Conservation (phyloP, 2,888 invertebrate genomes). For the Drosophila ustulata region DNA sequence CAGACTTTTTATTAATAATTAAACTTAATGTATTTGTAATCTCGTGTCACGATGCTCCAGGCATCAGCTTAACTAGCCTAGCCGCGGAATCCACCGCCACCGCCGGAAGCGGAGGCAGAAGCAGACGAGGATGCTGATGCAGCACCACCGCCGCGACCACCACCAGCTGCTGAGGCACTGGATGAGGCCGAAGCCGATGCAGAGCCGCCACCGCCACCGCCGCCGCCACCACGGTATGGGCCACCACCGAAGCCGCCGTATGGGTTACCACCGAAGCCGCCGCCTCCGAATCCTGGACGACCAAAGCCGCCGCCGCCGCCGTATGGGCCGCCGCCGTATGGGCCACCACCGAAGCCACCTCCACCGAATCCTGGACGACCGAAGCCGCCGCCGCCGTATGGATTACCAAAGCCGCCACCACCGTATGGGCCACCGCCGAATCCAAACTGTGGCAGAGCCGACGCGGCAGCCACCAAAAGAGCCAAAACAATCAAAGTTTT, state of each 20-base stretch:
- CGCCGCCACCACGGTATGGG: conserved; percentile 7
- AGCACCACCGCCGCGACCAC: conserved; percentile 24
- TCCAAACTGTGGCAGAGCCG: conserved; percentile 63
- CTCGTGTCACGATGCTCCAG: conserved; percentile 16
- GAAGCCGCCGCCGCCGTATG: conserved; percentile 22
- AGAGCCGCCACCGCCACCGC: conserved; percentile 30
- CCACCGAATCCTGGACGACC: conserved; percentile 24
- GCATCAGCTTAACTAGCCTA: conserved; percentile 14
- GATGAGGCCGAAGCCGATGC: conserved; percentile 38
- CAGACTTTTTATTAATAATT: conserved; percentile 26
- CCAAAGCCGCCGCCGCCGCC: conserved; percentile 26
- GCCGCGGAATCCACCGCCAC: conserved; percentile 33
- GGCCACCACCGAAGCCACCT: conserved; percentile 15
- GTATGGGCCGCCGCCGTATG: too few species aligned
- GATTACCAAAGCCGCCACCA: conserved; percentile 18
- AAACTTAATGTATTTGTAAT: conserved; percentile 33
- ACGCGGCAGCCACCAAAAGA: conserved; percentile 70
- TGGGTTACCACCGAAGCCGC: conserved; percentile 12
- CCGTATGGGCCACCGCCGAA: conserved; percentile 13
- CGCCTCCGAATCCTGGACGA: conserved; percentile 18
- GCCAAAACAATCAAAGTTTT: conserved; percentile 74
- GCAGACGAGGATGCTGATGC: conserved; percentile 25
- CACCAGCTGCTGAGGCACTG: conserved; percentile 24
- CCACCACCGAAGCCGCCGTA: conserved; percentile 19
- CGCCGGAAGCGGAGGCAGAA: conserved; percentile 19